Evolutionary conservation across 2,113 vertebrate genomes (phyloP).

Genomic region (Peromyscus californicus): DNA sequence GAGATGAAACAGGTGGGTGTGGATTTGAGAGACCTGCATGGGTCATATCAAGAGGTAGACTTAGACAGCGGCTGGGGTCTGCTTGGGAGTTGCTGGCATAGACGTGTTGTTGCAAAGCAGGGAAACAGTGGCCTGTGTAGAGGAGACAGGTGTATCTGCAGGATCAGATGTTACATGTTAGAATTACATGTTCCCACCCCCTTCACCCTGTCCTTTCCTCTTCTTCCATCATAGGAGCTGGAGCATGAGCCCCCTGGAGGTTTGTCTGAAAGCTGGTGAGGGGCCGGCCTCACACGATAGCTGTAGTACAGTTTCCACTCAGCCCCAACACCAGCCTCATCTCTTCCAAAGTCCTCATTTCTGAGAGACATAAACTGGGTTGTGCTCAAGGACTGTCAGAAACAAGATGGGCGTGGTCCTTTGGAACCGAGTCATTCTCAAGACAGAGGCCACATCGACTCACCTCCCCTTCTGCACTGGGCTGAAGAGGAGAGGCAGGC

Average conservation of each 20-base stretch:
- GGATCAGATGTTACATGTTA: not conserved
- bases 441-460: not conserved
- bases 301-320: not conserved
- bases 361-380: not conserved
- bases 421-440: slow-evolving; percentile 12
- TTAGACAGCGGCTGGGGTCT: not conserved
- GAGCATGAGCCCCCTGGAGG: too few species aligned
- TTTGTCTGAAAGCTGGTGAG: not conserved
- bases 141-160: not conserved
- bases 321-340: not conserved
- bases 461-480: not conserved
- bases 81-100: not conserved
- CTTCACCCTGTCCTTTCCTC: not conserved
- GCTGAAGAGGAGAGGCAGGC: not conserved
- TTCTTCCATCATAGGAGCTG: not conserved
- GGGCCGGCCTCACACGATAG: not conserved
- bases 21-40: not conserved
- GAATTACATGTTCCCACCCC: not conserved
- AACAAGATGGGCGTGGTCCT: not conserved
- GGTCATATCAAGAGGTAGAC: not conserved
- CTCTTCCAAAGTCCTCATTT: not conserved
- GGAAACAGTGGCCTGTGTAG: not conserved
- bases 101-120: not conserved
- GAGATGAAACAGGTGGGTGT: not conserved
- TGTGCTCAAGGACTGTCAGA: not conserved